These are phyloP conservation scores for Pomacea canaliculata DNA, from an alignment of 2,888 invertebrate genomes.

Conservation along the genomic window DNA sequence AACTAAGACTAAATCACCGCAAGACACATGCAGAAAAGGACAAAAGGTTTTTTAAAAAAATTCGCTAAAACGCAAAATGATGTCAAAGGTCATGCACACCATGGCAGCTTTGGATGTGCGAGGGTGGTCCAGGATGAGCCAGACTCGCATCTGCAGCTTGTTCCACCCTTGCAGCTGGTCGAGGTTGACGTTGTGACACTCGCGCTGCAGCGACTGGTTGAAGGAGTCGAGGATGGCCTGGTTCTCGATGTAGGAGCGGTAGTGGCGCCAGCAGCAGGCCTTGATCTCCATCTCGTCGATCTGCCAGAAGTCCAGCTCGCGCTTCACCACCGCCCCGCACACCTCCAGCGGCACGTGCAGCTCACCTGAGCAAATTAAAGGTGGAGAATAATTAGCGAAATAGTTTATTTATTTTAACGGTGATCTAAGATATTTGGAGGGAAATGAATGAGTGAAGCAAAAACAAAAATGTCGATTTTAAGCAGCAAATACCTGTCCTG, in stretches of 20 bases:
- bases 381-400: too few species aligned
- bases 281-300: conserved; percentile 65
- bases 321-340: conserved; percentile 68
- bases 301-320: conserved; percentile 68
- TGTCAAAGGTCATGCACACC: conserved; percentile 47
- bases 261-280: conserved; percentile 68
- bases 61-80: not conserved
- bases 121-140: conserved; percentile 67
- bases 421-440: too few species aligned
- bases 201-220: conserved; percentile 59
- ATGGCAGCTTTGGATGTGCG: conserved; percentile 65
- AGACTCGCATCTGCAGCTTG: conserved; percentile 59
- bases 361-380: conserved; percentile 53
- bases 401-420: too few species aligned
- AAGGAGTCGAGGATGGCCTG: conserved; percentile 65
- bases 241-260: conserved; percentile 65
- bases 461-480: too few species aligned
- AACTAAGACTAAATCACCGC: not conserved
- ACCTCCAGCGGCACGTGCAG: conserved; percentile 68
- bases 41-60: not conserved
- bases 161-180: conserved; percentile 60
- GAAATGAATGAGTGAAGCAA: too few species aligned
- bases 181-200: conserved; percentile 53
- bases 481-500: too few species aligned
- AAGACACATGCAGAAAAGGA: not conserved